phyloP scores from a whole-genome alignment of 1,140 invertebrate species.

The Drosophila lacteicornis region DNA sequence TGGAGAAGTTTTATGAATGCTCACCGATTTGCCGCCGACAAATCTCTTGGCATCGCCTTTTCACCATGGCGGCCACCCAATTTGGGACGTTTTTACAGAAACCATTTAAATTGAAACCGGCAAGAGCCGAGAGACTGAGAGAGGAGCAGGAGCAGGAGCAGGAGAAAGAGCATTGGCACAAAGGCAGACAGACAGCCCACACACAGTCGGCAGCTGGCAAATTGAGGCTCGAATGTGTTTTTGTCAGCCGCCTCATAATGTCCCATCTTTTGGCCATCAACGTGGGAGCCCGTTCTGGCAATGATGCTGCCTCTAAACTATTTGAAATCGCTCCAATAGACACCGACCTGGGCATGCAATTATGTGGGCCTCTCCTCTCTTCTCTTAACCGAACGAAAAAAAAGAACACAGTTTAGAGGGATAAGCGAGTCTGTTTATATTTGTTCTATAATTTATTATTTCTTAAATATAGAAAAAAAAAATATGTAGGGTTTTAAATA shows the following conservation, averaged over 20 bases:
- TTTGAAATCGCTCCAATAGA: conserved; percentile 27
- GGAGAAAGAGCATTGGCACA: neutral
- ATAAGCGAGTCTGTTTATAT: neutral
- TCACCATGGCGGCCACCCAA: conserved; percentile 30
- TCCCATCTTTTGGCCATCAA: conserved; percentile 49
- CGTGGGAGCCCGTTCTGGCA: conserved; percentile 2
- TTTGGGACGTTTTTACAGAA: conserved; percentile 42
- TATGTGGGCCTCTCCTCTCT: neutral
- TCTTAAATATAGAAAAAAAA: conserved; percentile 20
- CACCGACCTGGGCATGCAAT: conserved; percentile 10
- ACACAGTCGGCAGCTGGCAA: conserved; percentile 33
- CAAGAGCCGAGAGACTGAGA: neutral
- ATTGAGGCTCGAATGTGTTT: conserved; percentile 47
- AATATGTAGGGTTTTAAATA: neutral
- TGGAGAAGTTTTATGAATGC: conserved; percentile 56
- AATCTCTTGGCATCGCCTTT: conserved; percentile 48
- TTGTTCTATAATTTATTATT: conserved; percentile 14
- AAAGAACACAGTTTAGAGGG: neutral
- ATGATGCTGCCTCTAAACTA: conserved; percentile 32
- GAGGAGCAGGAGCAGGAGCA: neutral
- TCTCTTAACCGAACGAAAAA: too few relatives aligned
- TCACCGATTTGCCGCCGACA: conserved; percentile 50
- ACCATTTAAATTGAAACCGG: conserved; percentile 53
- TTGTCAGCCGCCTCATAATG: conserved; percentile 51
- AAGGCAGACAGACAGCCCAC: conserved; percentile 6